These are phyloP conservation scores for Scaptomyza caliginosa DNA, from an alignment of 2,888 invertebrate species.

Conservation along the genomic window DNA sequence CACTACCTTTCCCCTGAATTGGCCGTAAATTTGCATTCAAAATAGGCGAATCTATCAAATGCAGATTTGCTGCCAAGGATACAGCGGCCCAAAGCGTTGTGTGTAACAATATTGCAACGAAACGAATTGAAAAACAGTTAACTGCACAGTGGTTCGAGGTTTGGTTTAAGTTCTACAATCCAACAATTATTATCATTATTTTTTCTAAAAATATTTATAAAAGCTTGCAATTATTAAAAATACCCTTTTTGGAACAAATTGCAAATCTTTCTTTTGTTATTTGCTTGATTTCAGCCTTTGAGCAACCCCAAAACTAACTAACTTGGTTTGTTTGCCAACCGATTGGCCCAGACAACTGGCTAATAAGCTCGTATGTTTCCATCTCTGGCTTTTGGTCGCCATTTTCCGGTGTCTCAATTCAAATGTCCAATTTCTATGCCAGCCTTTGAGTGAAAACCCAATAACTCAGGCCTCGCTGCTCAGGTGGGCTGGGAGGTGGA, in stretches of 20 bases:
- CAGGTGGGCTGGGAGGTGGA: neutral
- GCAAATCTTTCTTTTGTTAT: neutral
- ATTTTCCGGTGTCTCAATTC: constrained; percentile 25
- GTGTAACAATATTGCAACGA: constrained; percentile 5
- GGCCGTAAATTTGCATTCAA: constrained; percentile 45
- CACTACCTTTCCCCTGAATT: neutral
- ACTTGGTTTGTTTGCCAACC: constrained; percentile 30
- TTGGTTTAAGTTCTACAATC: too few relatives aligned
- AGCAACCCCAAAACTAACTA: neutral
- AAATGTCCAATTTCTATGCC: constrained; percentile 12
- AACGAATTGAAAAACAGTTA: neutral
- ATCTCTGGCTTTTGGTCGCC: neutral
- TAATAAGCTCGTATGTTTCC: constrained; percentile 19
- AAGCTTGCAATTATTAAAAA: neutral
- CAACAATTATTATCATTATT: too few relatives aligned
- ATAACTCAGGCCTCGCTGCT: constrained; percentile 41
- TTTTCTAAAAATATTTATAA: neutral
- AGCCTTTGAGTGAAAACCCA: constrained; percentile 28
- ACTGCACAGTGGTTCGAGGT: neutral
- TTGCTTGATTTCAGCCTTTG: neutral
- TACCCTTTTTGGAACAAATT: neutral
- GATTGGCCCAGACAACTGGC: constrained; percentile 29
- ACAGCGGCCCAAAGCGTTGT: neutral
- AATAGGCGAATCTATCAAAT: constrained; percentile 9
- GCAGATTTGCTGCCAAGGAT: constrained; percentile 15